Base-by-base conservation (phyloP, 2,888 invertebrate species). In the Sphaerophoria taeniata region DNA sequence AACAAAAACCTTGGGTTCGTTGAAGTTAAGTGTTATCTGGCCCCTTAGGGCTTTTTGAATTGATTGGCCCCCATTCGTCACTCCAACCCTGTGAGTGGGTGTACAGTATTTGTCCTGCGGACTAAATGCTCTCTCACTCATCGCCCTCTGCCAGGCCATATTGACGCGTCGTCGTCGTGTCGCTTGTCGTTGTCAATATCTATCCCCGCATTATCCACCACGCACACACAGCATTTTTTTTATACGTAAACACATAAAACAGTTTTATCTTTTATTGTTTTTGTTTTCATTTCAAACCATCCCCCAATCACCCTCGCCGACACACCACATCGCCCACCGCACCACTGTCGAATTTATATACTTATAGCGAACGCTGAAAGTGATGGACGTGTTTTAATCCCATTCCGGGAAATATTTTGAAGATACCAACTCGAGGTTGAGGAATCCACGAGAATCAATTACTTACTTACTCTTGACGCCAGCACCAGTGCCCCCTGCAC, bases 361-460 rank as follows among this genome's bases (percentile, higher is more conserved):
- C 7, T 5, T 49, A 51, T 53, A 3, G 31, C 39, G 74, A 24
- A 24, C 24, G 24, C 1, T 24, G 24, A 24, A 24, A 24, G 58
- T 77, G 84, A 76, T 73, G 81, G 81, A 85, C 85, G 85, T 85
- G 85, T 85, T 76, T 80, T 85, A 85, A 85, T 85, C 85, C 85
- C 81, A 85, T 85, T 85, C 76, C 69, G 76, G 63, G 72, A 58
- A 81, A 76, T 81, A 73, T 60, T 85, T 77, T 63, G 47, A 71
- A 81, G 81, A 85, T 81, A 81, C 24, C 24, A 24, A 24, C 85
- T 85, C 70, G 67, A 85, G 85, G 73, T 85, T 73, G 67, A 85
- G 85, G 70, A 85, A 73, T 85, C 81, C 81, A 85, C 81, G 85
- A 81, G 85, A 85, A 85, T 85, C 85, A 85, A 85, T 85, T 85